These are phyloP conservation scores for Lepus europaeus DNA, from an alignment of 2,113 vertebrate genomes.

Conservation along the genomic window DNA sequence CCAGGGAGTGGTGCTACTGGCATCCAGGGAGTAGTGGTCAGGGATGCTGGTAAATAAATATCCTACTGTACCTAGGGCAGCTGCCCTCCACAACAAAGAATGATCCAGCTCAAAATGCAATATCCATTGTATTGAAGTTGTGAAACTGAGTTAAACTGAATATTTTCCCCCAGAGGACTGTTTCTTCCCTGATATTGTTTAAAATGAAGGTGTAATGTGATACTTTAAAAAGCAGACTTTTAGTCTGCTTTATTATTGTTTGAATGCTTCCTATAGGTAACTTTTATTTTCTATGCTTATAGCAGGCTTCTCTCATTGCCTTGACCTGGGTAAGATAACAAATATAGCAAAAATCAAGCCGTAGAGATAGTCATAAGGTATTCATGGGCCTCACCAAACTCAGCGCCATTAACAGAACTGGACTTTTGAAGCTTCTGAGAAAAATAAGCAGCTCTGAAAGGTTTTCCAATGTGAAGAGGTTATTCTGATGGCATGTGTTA, in stretches of 20 bases:
- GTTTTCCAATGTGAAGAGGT: conserved; percentile 42
- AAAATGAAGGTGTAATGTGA: conserved; percentile 22
- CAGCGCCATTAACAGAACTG: conserved; percentile 31
- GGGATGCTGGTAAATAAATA: background rate
- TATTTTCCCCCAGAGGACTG: background rate
- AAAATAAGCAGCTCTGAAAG: conserved; percentile 51
- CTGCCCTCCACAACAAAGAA: background rate
- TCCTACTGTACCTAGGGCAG: background rate
- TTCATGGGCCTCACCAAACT: background rate
- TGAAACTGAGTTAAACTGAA: conserved; percentile 32
- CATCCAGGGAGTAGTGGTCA: background rate
- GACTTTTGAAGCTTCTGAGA: conserved; percentile 28
- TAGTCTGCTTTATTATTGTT: conserved; percentile 38
- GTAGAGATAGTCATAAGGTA: conserved; percentile 1
- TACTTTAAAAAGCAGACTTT: conserved; percentile 48
- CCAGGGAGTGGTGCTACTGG: background rate
- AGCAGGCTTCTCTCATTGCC: background rate
- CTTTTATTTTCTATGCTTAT: conserved; percentile 8
- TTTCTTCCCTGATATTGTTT: conserved; percentile 46
- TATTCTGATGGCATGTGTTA: conserved; percentile 45
- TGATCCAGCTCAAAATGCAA: background rate
- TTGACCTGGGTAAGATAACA: background rate
- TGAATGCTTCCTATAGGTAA: conserved; percentile 17
- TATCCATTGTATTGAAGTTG: background rate
- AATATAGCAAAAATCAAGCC: conserved; percentile 8